phyloP scores from a whole-genome alignment of 2,113 vertebrate species.

The Xiphophorus hellerii region DNA sequence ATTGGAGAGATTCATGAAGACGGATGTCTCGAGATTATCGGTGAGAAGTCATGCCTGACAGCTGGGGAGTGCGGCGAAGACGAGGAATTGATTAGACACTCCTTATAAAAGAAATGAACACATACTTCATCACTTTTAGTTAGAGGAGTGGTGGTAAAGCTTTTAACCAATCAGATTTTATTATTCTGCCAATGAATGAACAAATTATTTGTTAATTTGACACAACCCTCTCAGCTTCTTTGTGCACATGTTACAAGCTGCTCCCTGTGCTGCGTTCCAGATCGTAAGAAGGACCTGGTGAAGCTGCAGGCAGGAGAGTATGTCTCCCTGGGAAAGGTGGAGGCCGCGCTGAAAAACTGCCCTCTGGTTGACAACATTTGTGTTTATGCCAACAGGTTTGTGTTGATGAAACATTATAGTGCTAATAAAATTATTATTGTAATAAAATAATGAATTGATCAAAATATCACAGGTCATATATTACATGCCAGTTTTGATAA shows the following conservation, averaged over 20 bases:
- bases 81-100: too few relatives aligned
- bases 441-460: neutral
- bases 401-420: constrained; percentile 1
- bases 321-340: constrained; percentile 95
- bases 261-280: constrained; percentile 70
- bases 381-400: constrained; percentile 92
- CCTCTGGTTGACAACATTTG: constrained; percentile 95
- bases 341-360: constrained; percentile 92
- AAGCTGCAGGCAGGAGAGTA: constrained; percentile 97
- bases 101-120: constrained; percentile 9
- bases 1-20: constrained; percentile 93
- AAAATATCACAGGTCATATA: neutral
- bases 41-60: constrained; percentile 75
- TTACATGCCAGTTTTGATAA: too few relatives aligned
- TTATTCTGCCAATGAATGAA: constrained; percentile 24
- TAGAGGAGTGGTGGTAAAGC: constrained; percentile 28
- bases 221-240: neutral
- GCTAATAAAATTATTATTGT: neutral
- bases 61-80: neutral
- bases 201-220: constrained; percentile 7
- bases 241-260: neutral
- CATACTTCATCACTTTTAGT: constrained; percentile 14
- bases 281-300: constrained; percentile 97
- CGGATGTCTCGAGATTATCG: constrained; percentile 95
- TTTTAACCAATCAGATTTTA: constrained; percentile 41